phyloP scores from a whole-genome alignment of 2,888 invertebrate genomes.

The Calameuta idolon region DNA sequence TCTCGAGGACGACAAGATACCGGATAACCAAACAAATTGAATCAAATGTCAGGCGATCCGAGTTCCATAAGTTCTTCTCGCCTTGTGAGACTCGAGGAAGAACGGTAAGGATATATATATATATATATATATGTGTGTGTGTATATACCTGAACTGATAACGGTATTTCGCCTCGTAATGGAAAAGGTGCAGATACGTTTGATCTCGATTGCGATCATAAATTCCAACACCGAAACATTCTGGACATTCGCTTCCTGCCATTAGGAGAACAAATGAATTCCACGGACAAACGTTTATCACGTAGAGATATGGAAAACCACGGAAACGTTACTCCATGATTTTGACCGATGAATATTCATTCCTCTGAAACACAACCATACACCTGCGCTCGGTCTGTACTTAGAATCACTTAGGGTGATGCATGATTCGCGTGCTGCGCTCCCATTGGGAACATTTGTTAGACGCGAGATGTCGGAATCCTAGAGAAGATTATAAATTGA shows the following conservation, averaged over 20 bases:
- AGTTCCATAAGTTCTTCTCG: no score
- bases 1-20: not conserved
- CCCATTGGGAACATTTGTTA: constrained; percentile 45
- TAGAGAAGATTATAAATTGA: constrained; percentile 42
- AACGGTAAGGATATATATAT: not conserved
- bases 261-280: constrained; percentile 52
- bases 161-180: not conserved
- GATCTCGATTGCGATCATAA: not conserved
- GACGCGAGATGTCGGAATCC: constrained; percentile 36
- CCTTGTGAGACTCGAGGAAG: no score
- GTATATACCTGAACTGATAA: not conserved
- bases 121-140: not conserved
- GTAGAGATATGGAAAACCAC: constrained; percentile 42
- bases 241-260: constrained; percentile 38
- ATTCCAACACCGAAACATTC: constrained; percentile 18
- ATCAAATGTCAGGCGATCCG: constrained; percentile 7
- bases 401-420: constrained; percentile 61
- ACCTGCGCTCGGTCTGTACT: constrained; percentile 37
- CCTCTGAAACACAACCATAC: constrained; percentile 35
- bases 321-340: constrained; percentile 52
- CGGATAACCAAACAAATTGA: constrained; percentile 25
- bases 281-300: constrained; percentile 51
- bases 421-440: constrained; percentile 54
- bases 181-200: not conserved
- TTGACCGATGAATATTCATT: constrained; percentile 58